Evolutionary conservation across 2,888 invertebrate genomes (phyloP), one percentile per base, ranked within the genome.

Genomic region (Sthenelais limicola): DNA sequence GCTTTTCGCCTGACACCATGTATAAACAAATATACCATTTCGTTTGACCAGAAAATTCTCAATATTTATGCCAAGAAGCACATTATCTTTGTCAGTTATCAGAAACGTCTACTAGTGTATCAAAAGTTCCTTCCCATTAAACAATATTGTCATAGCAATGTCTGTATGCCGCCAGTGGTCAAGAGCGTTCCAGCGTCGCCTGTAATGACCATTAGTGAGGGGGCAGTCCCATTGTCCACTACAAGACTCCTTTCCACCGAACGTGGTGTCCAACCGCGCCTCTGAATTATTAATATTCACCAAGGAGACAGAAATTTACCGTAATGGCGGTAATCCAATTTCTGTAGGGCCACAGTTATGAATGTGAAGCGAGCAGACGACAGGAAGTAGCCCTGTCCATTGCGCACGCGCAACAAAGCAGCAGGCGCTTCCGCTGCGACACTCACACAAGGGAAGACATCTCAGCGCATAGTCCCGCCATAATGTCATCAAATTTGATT

Each of bases 301-400:
- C 62, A 62, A 62, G 62, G 62, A 62, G 62, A 62, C 38, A 43
- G n/a, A 38, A 35, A 38, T 62, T 38, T 28, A 18, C 24, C 62
- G 62, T 62, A 62, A 62, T 62, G 62, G 62, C 62, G 24, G 62
- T 62, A 62, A 62, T 62, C 62, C 62, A 62, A 62, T 62, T 38
- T 21, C 21, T 24, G 5, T 21, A 9, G 5, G 38, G 38, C 62
- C n/a, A 43, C 38, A 35, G 62, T 62, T 62, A 62, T 62, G 62
- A 62, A 62, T 62, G 62, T 35, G 38, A 62, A 43, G 43, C 62
- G 62, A 62, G 32, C 56, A 56, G 56, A 56, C 56, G 56, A 56
- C 56, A 43, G 52, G 52, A 52, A 52, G 52, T 52, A 21, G 7
- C 5, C 9, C 51, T 24, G 51, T 35, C 33, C 56, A 32, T 32